Evolutionary conservation across 2,113 vertebrate species (phyloP), one percentile per base, ranked within the genome.

Genomic region (Dipodomys ordii): DNA sequence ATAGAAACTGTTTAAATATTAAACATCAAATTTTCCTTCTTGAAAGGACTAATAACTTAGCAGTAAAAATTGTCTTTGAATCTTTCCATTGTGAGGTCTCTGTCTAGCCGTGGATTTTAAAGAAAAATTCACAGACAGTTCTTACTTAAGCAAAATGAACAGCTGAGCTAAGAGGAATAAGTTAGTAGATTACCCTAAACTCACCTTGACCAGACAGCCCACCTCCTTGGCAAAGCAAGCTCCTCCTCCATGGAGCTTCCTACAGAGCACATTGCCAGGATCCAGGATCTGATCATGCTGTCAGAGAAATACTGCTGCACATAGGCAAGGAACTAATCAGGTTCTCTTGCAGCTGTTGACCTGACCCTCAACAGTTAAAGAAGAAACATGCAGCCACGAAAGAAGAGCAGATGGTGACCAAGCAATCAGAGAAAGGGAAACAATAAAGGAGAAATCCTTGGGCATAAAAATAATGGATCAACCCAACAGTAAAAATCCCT

Each of bases 51-150:
- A 96, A 97, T 96, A 97, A 92, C 87, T 93, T 88, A 93, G 93
- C 94, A 96, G 97, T 97, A 97, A 98, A 96, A 93, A 44, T 88
- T 85, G 95, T 90, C 96, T 98, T 97, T 98, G 97, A 97, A 97
- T 97, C 81, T 76, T 95, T 92, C 89, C 93, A 94, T 96, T 96
- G 85, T 87, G 96, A 97, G 87, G 84, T 96, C 91, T 96, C 88
- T 82, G 90, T 78, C 90, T 95, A 94, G 77, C 67, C 88, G 85
- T 79, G 74, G 82, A 57, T 88, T 97, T 97, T 90, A 97, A 94
- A 91, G 96, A 85, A 95, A 96, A 97, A 95, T 74, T 67, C 93
- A 53, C 89, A 96, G 83, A 90, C 76, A 94, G 68, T 85, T 91
- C 90, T 68, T 83, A 91, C 93, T 97, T 96, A 95, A 95, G 92